phyloP scores from a whole-genome alignment of 53 echinoderm and acorn worm genomes.

The Henricia sp. region DNA sequence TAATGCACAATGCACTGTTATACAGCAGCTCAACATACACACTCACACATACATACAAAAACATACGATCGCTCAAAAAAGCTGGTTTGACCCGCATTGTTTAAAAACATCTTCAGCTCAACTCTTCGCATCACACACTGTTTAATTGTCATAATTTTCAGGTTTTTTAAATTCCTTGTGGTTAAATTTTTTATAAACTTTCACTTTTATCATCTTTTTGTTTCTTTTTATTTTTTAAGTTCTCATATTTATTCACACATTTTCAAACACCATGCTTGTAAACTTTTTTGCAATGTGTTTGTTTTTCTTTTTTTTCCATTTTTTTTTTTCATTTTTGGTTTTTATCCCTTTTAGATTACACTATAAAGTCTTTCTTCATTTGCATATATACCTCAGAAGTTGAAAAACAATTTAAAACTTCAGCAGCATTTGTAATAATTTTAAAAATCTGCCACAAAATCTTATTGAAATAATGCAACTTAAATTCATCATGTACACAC shows the following conservation, averaged over 20 bases:
- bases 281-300: not conserved
- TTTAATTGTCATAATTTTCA: conserved; percentile 45
- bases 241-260: not conserved
- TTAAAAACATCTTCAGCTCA: conserved; percentile 43
- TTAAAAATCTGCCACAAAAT: too few relatives aligned
- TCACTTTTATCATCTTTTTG: not conserved
- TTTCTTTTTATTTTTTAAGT: conserved; percentile 5
- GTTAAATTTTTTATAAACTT: not conserved
- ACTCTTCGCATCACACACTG: conserved; percentile 57
- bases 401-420: not conserved
- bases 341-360: too few relatives aligned
- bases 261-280: not conserved
- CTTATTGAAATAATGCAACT: too few relatives aligned
- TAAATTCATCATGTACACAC: too few relatives aligned
- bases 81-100: conserved; percentile 65
- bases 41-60: conserved; percentile 21
- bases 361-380: too few relatives aligned
- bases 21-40: conserved; percentile 54
- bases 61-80: conserved; percentile 59
- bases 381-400: too few relatives aligned
- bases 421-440: too few relatives aligned
- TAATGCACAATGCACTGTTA: conserved; percentile 60
- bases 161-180: not conserved
- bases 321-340: conserved; percentile 2
- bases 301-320: too few relatives aligned